phyloP scores from a whole-genome alignment of 2,888 invertebrate species.

The Eupithecia centaureata region DNA sequence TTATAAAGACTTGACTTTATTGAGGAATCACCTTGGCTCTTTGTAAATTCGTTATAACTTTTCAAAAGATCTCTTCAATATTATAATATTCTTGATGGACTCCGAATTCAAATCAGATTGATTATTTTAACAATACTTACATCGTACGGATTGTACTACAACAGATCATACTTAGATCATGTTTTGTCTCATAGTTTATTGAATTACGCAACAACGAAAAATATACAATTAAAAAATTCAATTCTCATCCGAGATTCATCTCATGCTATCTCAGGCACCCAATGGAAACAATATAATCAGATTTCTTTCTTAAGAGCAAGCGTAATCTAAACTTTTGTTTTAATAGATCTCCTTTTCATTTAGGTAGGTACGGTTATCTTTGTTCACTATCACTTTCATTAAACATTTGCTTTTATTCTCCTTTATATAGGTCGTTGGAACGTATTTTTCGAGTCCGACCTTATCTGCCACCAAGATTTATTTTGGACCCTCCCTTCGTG shows the following conservation, averaged over 20 bases:
- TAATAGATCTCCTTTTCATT: constrained; percentile 30
- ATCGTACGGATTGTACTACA: too few species aligned
- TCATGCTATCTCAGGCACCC: background rate
- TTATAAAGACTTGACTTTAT: background rate
- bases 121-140: too few species aligned
- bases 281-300: constrained; percentile 7
- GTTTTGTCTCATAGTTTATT: background rate
- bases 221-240: background rate
- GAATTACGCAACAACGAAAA: background rate
- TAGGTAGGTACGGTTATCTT: constrained; percentile 30
- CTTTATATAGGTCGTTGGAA: constrained; percentile 54
- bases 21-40: background rate
- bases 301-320: constrained; percentile 2
- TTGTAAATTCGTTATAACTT: background rate
- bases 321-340: constrained; percentile 11
- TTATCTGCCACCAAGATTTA: constrained; percentile 35
- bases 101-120: background rate
- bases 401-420: constrained; percentile 49
- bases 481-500: constrained; percentile 28
- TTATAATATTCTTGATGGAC: background rate
- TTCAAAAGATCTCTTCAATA: background rate
- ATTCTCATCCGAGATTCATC: background rate
- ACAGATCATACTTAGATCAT: too few species aligned
- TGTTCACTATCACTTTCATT: constrained; percentile 41
- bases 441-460: constrained; percentile 32